These are phyloP conservation scores for Oncorhynchus nerka DNA, from an alignment of 2,113 vertebrate species.

Conservation along the genomic window DNA sequence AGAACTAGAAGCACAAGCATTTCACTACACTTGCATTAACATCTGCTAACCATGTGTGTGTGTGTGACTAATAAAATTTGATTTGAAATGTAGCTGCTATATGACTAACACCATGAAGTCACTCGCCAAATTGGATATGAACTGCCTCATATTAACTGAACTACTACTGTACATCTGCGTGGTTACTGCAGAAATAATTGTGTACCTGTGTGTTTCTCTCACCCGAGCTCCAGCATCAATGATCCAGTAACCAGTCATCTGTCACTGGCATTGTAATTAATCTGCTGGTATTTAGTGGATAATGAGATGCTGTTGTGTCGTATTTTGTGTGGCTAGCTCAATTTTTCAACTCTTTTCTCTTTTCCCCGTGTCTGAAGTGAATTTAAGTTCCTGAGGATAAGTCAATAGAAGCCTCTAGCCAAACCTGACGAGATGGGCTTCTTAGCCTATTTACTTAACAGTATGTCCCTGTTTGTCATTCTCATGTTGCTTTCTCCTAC, in stretches of 20 bases:
- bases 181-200: constrained; percentile 25
- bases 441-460: not conserved
- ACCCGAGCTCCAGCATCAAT: constrained; percentile 54
- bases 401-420: too few relatives aligned
- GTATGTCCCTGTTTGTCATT: constrained; percentile 19
- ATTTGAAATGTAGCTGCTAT: not conserved
- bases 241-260: constrained; percentile 74
- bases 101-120: not conserved
- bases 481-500: constrained; percentile 29
- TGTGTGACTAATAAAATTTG: too few relatives aligned
- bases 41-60: too few relatives aligned
- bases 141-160: too few relatives aligned
- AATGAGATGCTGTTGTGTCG: constrained; percentile 72
- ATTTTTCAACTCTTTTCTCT: too few relatives aligned
- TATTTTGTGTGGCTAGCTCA: constrained; percentile 55
- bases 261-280: constrained; percentile 78
- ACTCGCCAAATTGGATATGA: not conserved
- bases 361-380: too few relatives aligned
- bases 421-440: not conserved
- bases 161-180: not conserved
- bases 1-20: too few relatives aligned
- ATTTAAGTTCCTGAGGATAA: too few relatives aligned
- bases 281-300: constrained; percentile 76
- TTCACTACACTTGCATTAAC: too few relatives aligned
- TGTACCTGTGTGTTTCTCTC: constrained; percentile 58